Base-by-base conservation (phyloP, 2,113 vertebrate genomes). In the Urocynchramus pylzowi region DNA sequence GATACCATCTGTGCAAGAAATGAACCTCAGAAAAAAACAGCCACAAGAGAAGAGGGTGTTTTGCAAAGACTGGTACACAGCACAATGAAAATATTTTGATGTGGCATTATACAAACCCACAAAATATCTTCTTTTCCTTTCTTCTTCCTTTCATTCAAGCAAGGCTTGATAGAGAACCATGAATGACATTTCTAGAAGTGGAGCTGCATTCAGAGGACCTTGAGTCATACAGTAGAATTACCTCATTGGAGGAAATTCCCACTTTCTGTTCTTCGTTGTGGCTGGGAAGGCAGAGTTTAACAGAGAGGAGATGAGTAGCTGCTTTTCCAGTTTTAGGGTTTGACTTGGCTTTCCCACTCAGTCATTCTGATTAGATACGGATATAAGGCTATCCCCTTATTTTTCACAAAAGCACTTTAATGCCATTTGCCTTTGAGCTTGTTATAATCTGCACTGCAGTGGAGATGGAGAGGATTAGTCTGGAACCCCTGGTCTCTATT, bases 121-220 rank as follows among this genome's bases (percentile, higher is more conserved):
- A 92, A 70, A 81, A 71, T 64, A 75, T n/a, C 64, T 69, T 45
- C 26, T 83, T 95, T 93, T 90, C 54, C 76, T 92, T 71, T 68
- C 76, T 89, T 59, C 69, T 95, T 89, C 61, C 87, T 74, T 87
- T 94, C 90, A 71, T 92, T 96, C 56, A 92, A 74, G 76, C 63
- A 63, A 64, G 52, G 56, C 83, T 92, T 2, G 0, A 33, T 57
- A 60, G 56, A 49, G 61, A 90, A 53, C 53, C 61, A 16, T 89
- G 90, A 94, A 68, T 96, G 79, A 75, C 79, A 75, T 81, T 83
- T 95, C 69, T 75, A 53, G 85, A 88, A 89, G 60, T 21, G 45
- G 71, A 73, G 54, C 12, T 73, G 68, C 41, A 57, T 85, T 69
- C 37, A 73, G 61, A 69, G 39, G 47, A 35, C 65, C 87, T 85